Evolutionary conservation across 2,888 invertebrate species (phyloP).

Genomic region (Arrhopalites spinosus): DNA sequence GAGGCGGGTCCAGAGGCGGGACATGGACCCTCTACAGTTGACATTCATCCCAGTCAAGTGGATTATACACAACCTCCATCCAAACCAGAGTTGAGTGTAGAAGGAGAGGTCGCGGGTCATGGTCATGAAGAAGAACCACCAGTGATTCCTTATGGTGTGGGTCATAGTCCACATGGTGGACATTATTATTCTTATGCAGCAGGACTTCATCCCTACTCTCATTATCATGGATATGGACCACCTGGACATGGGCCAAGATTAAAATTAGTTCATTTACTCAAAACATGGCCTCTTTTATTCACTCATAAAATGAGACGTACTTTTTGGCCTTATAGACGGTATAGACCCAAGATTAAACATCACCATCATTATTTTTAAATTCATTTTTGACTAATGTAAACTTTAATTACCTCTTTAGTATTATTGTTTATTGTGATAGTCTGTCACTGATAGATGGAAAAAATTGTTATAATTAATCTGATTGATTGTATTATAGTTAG

Average conservation of each 20-base stretch:
- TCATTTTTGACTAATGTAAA: neutral
- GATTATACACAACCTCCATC: no score
- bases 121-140: neutral
- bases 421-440: no score
- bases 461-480: no score
- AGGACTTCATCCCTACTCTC: neutral
- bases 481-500: no score
- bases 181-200: neutral
- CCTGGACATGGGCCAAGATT: neutral
- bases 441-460: no score
- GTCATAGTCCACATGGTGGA: neutral
- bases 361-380: conserved; percentile 7
- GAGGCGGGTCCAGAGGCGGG: neutral
- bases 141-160: neutral
- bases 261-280: conserved; percentile 21
- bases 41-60: neutral
- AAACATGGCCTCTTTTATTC: conserved; percentile 9
- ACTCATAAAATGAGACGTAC: neutral
- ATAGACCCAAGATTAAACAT: conserved; percentile 15
- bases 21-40: neutral
- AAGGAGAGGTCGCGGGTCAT: neutral
- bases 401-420: no score
- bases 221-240: neutral
- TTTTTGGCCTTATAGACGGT: conserved; percentile 17
- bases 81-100: neutral